Evolutionary conservation across 2,888 invertebrate genomes (phyloP).

Genomic region (Chalcis sispes): DNA sequence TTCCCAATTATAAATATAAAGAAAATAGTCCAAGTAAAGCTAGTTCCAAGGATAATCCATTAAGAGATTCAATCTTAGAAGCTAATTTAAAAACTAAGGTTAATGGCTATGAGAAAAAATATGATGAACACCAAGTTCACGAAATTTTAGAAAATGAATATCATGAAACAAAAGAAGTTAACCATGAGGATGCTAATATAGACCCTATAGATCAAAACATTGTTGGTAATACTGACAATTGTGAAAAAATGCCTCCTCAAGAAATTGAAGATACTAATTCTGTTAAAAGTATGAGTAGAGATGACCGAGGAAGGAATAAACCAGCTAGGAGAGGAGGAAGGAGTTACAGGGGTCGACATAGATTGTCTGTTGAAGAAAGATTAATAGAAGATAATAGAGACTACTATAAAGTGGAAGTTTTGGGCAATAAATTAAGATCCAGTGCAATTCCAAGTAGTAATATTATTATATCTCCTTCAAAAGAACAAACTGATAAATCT

Average conservation of each 20-base stretch:
- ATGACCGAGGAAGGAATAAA: conserved; percentile 56
- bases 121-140: conserved; percentile 44
- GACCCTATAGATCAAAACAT: conserved; percentile 8
- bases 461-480: conserved; percentile 50
- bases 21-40: conserved; percentile 49
- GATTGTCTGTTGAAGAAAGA: conserved; percentile 78
- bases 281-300: conserved; percentile 45
- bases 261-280: conserved; percentile 57
- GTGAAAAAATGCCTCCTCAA: conserved; percentile 49
- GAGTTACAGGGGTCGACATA: conserved; percentile 68
- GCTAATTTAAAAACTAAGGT: conserved; percentile 40
- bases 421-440: conserved; percentile 83
- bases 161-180: conserved; percentile 33
- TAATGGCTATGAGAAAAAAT: conserved; percentile 56
- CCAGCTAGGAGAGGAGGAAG: conserved; percentile 59
- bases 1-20: conserved; percentile 45
- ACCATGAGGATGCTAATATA: conserved; percentile 70
- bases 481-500: conserved; percentile 58
- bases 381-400: conserved; percentile 78
- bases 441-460: conserved; percentile 72
- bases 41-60: conserved; percentile 30
- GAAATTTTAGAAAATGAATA: conserved; percentile 35
- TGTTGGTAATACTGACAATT: conserved; percentile 17
- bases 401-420: conserved; percentile 85
- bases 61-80: conserved; percentile 49